These are phyloP conservation scores for Rhombomys opimus DNA, from an alignment of 2,113 vertebrate species.

Conservation along the genomic window DNA sequence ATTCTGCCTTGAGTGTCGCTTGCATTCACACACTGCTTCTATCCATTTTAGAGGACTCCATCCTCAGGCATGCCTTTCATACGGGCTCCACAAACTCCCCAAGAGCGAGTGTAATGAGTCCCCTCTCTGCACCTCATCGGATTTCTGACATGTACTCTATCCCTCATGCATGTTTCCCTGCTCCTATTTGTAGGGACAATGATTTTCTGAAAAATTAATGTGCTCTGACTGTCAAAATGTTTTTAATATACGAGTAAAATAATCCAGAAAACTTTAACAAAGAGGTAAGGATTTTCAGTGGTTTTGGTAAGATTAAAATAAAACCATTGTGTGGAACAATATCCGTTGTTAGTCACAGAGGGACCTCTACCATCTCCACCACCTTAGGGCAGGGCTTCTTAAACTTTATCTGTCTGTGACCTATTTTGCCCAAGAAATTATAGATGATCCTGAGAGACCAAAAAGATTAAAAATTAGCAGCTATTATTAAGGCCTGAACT, in stretches of 20 bases:
- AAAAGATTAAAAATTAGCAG: too few species aligned
- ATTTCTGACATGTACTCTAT: not conserved
- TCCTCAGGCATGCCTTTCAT: not conserved
- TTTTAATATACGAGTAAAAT: not conserved
- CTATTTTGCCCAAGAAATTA: not conserved
- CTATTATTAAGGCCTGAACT: too few species aligned
- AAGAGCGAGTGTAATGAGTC: too few species aligned
- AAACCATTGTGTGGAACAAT: not conserved
- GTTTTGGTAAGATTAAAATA: not conserved
- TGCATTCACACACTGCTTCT: too few species aligned
- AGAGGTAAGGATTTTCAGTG: too few species aligned
- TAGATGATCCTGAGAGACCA: too few species aligned
- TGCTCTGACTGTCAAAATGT: not conserved
- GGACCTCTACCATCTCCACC: not conserved
- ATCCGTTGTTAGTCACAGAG: too few species aligned
- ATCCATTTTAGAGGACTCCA: fast-evolving
- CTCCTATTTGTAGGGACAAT: not conserved
- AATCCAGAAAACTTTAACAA: not conserved
- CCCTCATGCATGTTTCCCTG: not conserved
- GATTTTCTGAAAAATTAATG: not conserved
- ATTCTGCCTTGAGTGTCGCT: not conserved
- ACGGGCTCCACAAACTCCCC: not conserved
- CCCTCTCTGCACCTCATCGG: not conserved
- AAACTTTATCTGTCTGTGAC: not conserved
- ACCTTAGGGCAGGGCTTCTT: not conserved